Conservation (phyloP, 2,888 invertebrate genomes). For the Ophraella communa region DNA sequence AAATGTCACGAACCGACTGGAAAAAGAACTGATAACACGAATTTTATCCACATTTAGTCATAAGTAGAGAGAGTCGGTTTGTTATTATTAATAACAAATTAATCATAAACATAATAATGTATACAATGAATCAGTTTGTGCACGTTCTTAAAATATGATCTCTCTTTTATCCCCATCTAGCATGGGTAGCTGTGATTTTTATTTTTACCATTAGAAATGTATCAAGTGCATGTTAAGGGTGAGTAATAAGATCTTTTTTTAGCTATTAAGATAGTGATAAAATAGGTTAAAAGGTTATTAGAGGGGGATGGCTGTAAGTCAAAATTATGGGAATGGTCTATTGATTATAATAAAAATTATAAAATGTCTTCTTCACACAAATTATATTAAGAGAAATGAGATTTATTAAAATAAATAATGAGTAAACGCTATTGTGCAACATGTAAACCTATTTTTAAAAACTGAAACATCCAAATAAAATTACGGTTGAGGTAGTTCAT, state of each 20-base stretch:
- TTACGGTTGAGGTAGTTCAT: neutral
- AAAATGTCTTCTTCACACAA: no score
- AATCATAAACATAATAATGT: slow-evolving; percentile 9
- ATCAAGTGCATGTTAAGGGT: neutral
- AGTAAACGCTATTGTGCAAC: no score
- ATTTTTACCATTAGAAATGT: neutral
- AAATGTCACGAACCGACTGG: slow-evolving; percentile 33
- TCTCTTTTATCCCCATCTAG: neutral
- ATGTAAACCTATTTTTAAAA: no score
- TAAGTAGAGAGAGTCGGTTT: neutral
- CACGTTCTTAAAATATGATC: slow-evolving; percentile 1
- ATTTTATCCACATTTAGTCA: slow-evolving; percentile 20
- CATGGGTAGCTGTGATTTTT: neutral
- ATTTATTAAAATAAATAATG: no score
- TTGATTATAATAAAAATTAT: no score
- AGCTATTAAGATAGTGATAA: no score
- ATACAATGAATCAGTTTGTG: slow-evolving; percentile 5
- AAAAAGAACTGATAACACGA: slow-evolving; percentile 26
- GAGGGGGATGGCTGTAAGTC: no score
- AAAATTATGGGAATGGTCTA: no score
- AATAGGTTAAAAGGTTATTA: no score
- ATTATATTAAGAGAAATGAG: no score
- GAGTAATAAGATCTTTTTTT: neutral
- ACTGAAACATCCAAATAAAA: neutral
- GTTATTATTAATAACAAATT: slow-evolving; percentile 7